Evolutionary conservation across 2,888 invertebrate genomes (phyloP).

Genomic region (Laothoe populi): DNA sequence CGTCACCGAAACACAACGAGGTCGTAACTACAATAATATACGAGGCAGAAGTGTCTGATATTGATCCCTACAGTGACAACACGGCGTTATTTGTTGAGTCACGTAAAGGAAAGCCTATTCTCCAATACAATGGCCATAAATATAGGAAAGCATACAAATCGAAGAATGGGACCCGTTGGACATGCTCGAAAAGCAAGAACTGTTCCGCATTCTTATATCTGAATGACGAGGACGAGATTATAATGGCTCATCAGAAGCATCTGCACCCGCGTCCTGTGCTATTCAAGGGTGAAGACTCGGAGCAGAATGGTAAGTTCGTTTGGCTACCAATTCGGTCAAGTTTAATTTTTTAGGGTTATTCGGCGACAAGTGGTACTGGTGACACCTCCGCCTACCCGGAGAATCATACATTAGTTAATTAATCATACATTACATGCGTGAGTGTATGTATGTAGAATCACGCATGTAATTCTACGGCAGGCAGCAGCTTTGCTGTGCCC

Average conservation of each 20-base stretch:
- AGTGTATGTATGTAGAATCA: too few species aligned
- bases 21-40: not conserved
- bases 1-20: not conserved
- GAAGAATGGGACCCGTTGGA: conserved; percentile 64
- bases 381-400: too few species aligned
- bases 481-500: too few species aligned
- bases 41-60: not conserved
- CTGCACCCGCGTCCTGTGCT: conserved; percentile 46
- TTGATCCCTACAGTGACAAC: conserved; percentile 36
- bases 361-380: too few species aligned
- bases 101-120: conserved; percentile 56
- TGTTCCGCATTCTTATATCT: conserved; percentile 64
- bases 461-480: too few species aligned
- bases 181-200: conserved; percentile 58
- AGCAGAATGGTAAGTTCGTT: conserved; percentile 49
- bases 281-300: conserved; percentile 39
- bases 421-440: too few species aligned
- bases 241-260: conserved; percentile 57
- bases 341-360: too few species aligned
- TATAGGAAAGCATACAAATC: conserved; percentile 62
- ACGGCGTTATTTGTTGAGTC: conserved; percentile 61
- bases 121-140: conserved; percentile 62
- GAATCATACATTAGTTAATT: too few species aligned
- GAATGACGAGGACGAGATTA: conserved; percentile 63
- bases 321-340: too few species aligned